Percentiles rank a stretch among this genome's conserved stretches.
phyloP scores from a whole-genome alignment of 2,888 invertebrate genomes.

The Temnothorax rugatulus region DNA sequence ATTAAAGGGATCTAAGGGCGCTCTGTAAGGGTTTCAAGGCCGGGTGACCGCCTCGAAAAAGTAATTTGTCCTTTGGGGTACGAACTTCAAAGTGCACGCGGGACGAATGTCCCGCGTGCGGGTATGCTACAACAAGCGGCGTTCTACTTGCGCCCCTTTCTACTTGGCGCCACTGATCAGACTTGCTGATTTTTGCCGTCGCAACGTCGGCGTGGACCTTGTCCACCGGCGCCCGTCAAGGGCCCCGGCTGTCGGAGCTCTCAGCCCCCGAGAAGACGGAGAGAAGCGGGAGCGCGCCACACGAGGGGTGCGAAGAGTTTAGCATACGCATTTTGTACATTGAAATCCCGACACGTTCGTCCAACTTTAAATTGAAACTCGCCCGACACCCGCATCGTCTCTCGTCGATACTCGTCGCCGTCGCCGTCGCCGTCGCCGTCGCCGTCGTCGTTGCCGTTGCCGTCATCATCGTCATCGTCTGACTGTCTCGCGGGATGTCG shows the following conservation, averaged over 20 bases:
- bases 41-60: conserved; percentile 68
- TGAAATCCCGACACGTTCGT: conserved; percentile 83
- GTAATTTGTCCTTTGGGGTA: conserved; percentile 75
- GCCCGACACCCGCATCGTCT: conserved; percentile 66
- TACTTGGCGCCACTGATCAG: conserved; percentile 78
- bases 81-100: conserved; percentile 75
- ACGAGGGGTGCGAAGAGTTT: conserved; percentile 80
- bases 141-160: conserved; percentile 76
- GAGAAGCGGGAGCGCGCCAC: conserved; percentile 62
- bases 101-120: conserved; percentile 72
- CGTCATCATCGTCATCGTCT: conserved; percentile 42
- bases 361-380: conserved; percentile 84
- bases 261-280: conserved; percentile 67
- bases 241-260: conserved; percentile 69
- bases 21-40: conserved; percentile 63
- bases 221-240: conserved; percentile 72
- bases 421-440: conserved; percentile 50
- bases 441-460: conserved; percentile 54
- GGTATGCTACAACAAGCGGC: conserved; percentile 65
- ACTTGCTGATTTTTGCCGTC: conserved; percentile 84
- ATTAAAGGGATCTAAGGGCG: conserved; percentile 67
- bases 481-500: conserved; percentile 31
- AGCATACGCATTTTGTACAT: conserved; percentile 84
- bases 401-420: conserved; percentile 64
- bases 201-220: conserved; percentile 67